Conservation (phyloP, 2,113 vertebrate species). For the Boulengeromyrus knoepffleri region DNA sequence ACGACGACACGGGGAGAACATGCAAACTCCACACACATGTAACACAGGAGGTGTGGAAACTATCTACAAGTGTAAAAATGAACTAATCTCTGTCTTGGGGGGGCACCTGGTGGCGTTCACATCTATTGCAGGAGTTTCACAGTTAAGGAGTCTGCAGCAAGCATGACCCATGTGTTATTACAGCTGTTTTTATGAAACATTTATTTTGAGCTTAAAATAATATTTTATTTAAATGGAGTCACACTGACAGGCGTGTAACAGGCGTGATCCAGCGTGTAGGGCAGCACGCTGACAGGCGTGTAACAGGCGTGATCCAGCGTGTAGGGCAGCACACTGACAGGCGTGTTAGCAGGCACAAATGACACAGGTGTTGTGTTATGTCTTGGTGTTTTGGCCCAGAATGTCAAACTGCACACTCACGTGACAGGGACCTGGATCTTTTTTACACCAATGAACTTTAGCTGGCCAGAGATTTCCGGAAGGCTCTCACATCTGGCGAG, state of each 20-base stretch:
- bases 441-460: slow-evolving; percentile 79
- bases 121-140: background rate
- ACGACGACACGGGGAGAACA: no score
- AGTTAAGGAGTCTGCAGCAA: background rate
- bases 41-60: no score
- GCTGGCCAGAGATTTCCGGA: slow-evolving; percentile 75
- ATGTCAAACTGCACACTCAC: slow-evolving; percentile 49
- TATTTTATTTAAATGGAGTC: background rate
- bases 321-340: background rate
- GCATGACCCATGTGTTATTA: background rate
- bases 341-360: background rate
- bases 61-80: background rate
- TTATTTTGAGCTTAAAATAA: background rate
- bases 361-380: background rate
- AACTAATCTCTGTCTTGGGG: background rate
- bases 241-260: background rate
- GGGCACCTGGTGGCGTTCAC: background rate
- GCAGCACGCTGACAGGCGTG: background rate
- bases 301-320: background rate
- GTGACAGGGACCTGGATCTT: slow-evolving; percentile 75
- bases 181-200: background rate
- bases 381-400: background rate
- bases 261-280: background rate
- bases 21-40: no score
- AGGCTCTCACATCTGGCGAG: slow-evolving; percentile 81